Base-by-base conservation (phyloP, 2,113 vertebrate species). In the Psittacula cyanocephala region DNA sequence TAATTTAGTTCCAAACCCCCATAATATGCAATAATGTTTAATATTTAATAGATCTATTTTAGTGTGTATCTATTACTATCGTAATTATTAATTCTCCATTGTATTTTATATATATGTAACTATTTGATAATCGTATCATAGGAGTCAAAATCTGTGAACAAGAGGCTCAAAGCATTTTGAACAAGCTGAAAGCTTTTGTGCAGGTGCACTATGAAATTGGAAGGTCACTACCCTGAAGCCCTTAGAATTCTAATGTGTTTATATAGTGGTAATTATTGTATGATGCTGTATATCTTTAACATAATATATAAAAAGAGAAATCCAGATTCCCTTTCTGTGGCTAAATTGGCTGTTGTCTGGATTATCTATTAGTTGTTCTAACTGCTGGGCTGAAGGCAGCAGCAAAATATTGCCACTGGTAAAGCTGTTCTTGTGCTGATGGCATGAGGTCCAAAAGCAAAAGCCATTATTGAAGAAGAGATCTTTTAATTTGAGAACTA, bases 311-410 rank as follows among this genome's bases (percentile, higher is more conserved):
- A 53, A 70, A 86, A 76, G 78, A 88, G 35, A 94, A 91, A 86
- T 71, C 52, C 72, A 91, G 69, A 78, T 88, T 81, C 33, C 22
- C 12, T 75, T 89, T 65, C 57, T 77, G 49, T 41, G 69, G 75
- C 65, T 85, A 85, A 90, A 93, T 49, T 72, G 25, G 23, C 77
- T 76, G 17, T 81, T 95, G 72, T 91, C 65, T 88, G 74, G 49
- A 46, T 77, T 90, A 47, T 69, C 67, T 94, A 80, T 76, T 94
- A 81, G 88, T 63, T 88, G 49, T 62, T 95, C 62, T 94, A 93
- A 81, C 70, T 81, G 92, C 76, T 68, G 64, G 35, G 84, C 62
- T 84, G 55, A 92, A 94, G 77, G 81, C 83, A 87, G 76, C 79
- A 84, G 91, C 62, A 79, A 95, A 89, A 92, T 82, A 85, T 19